Evolutionary conservation across 2,888 invertebrate species (phyloP).

Genomic region (Criorhina ranunculi): DNA sequence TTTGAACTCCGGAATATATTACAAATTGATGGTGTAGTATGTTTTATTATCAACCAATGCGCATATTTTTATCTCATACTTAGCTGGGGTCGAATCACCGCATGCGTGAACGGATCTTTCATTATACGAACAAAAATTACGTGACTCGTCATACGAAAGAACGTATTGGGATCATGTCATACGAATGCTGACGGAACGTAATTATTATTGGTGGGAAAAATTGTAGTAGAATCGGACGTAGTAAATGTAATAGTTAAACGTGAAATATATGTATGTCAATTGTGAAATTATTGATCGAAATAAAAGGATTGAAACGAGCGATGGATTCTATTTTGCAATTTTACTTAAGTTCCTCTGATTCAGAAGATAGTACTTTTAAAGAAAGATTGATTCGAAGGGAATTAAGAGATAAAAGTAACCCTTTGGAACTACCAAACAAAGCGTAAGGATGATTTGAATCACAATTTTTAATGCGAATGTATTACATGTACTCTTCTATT

Average conservation of each 20-base stretch:
- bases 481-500: too few relatives aligned
- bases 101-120: not conserved
- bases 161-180: conserved; percentile 6
- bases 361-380: not conserved
- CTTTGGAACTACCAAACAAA: not conserved
- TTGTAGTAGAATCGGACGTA: not conserved
- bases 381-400: not conserved
- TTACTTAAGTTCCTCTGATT: conserved; percentile 6
- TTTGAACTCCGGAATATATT: too few relatives aligned
- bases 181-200: conserved; percentile 3
- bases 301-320: too few relatives aligned
- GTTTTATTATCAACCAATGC: too few relatives aligned
- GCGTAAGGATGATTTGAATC: not conserved
- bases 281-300: too few relatives aligned
- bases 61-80: too few relatives aligned
- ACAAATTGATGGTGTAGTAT: too few relatives aligned
- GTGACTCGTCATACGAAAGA: conserved; percentile 1
- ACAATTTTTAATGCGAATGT: too few relatives aligned
- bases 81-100: not conserved
- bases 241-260: not conserved
- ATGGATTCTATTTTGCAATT: not conserved
- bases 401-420: not conserved
- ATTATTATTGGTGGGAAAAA: not conserved
- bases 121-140: conserved; percentile 7
- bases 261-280: conserved; percentile 4